Evolutionary conservation across 2,113 vertebrate species (phyloP).

Genomic region (Stigmatopora argus): DNA sequence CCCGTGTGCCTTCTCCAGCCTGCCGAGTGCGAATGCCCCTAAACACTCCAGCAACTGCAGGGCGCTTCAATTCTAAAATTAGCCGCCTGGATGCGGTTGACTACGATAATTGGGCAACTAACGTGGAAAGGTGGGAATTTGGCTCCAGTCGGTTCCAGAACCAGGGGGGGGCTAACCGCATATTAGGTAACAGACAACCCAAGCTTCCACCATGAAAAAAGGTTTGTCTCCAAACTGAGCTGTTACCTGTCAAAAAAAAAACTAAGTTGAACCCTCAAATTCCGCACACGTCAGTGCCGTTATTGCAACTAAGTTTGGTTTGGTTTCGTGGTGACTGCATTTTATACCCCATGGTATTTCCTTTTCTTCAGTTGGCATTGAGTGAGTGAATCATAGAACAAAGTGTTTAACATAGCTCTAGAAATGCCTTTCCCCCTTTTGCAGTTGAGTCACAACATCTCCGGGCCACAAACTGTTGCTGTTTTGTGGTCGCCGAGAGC

Average conservation of each 20-base stretch:
- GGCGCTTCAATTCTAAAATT: background rate
- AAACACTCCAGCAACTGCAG: background rate
- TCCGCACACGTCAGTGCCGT: background rate
- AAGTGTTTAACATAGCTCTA: background rate
- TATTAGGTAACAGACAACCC: conserved; percentile 2
- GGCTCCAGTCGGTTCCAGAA: background rate
- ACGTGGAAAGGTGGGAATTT: background rate
- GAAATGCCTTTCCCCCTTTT: background rate
- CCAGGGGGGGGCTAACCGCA: background rate
- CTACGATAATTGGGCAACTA: background rate
- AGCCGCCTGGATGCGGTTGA: background rate
- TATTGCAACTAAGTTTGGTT: background rate
- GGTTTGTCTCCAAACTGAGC: no score
- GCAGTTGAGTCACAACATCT: background rate
- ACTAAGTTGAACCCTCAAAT: background rate
- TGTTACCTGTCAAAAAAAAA: no score
- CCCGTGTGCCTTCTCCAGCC: conserved; percentile 23
- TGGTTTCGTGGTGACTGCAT: background rate
- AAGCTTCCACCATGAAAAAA: background rate
- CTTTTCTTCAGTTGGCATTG: background rate
- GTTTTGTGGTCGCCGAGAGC: background rate
- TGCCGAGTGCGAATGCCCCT: conserved; percentile 12
- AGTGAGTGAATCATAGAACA: background rate
- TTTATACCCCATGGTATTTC: background rate
- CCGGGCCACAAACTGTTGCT: background rate